phyloP scores from a whole-genome alignment of 2,888 invertebrate genomes.

The Ophion ventricosus region DNA sequence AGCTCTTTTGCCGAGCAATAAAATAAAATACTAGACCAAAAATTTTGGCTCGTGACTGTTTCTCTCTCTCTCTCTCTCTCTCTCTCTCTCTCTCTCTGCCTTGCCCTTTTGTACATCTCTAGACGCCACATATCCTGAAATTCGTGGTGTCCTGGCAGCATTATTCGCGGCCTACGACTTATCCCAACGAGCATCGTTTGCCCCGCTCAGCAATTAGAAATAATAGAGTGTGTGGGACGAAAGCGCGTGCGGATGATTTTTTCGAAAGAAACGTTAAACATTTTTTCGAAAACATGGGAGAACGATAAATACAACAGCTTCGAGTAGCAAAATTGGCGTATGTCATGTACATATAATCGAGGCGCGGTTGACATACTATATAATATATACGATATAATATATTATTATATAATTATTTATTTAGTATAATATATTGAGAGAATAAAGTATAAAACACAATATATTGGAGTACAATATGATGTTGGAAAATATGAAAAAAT shows the following conservation, averaged over 20 bases:
- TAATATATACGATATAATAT: too few species aligned
- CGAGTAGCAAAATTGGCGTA: slow-evolving; percentile 55
- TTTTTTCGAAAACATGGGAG: slow-evolving; percentile 34
- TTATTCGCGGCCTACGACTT: slow-evolving; percentile 58
- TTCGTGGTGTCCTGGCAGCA: slow-evolving; percentile 45
- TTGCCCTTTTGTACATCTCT: slow-evolving; percentile 28
- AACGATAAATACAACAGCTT: slow-evolving; percentile 34
- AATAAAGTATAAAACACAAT: too few species aligned
- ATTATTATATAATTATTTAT: too few species aligned
- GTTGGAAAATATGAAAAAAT: too few species aligned
- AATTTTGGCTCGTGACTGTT: slow-evolving; percentile 55
- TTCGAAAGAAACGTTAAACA: slow-evolving; percentile 57
- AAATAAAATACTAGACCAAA: slow-evolving; percentile 28
- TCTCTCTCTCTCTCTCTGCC: slow-evolving; percentile 13
- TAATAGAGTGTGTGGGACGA: slow-evolving; percentile 63
- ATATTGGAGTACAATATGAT: too few species aligned
- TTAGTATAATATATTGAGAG: too few species aligned
- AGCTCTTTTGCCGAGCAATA: slow-evolving; percentile 50
- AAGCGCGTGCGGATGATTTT: slow-evolving; percentile 66
- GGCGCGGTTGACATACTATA: too few species aligned
- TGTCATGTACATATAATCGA: too few species aligned
- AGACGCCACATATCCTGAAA: neutral
- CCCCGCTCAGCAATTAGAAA: slow-evolving; percentile 66
- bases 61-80: slow-evolving; percentile 37
- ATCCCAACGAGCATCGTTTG: slow-evolving; percentile 66